These are phyloP conservation scores for Acestrorhynchus altus DNA, from an alignment of 2,797 vertebrate species.

Conservation along the genomic window DNA sequence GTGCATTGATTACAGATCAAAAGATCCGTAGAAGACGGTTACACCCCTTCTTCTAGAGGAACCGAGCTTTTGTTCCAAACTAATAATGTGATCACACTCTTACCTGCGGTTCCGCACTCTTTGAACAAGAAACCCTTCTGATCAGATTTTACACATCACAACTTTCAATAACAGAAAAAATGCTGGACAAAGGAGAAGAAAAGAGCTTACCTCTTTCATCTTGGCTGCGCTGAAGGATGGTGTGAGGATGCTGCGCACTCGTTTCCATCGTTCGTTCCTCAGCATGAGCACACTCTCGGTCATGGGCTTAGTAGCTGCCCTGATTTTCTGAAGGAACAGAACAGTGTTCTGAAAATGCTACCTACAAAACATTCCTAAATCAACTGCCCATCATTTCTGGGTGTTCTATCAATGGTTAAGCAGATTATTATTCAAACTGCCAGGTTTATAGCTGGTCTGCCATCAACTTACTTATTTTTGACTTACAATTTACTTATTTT, in stretches of 20 bases:
- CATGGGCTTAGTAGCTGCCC: slow-evolving; percentile 82
- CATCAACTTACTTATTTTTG: too few species aligned
- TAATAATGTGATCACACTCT: slow-evolving; percentile 17
- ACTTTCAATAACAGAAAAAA: slow-evolving; percentile 18
- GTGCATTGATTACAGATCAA: background rate
- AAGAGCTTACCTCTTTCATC: slow-evolving; percentile 85
- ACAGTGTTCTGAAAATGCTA: background rate
- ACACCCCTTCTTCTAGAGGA: background rate
- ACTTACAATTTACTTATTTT: too few species aligned
- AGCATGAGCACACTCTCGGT: slow-evolving; percentile 87
- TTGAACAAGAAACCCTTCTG: slow-evolving; percentile 8
- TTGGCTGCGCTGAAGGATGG: slow-evolving; percentile 82
- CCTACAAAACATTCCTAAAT: background rate
- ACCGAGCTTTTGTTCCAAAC: background rate
- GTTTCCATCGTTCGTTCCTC: slow-evolving; percentile 84
- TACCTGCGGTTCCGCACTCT: slow-evolving; percentile 10
- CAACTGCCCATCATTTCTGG: too few species aligned
- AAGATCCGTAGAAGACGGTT: background rate
- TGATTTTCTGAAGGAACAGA: slow-evolving; percentile 69
- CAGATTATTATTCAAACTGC: too few species aligned
- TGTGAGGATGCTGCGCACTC: slow-evolving; percentile 81
- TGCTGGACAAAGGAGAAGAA: slow-evolving; percentile 4
- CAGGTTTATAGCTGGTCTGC: too few species aligned
- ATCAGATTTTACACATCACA: slow-evolving; percentile 33
- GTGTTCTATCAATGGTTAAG: too few species aligned